A percentile compares a stretch with the other conserved stretches of the same genome.
These are phyloP conservation scores for Threskiornis aethiopicus DNA, from an alignment of 2,797 vertebrate species.

Conservation along the genomic window DNA sequence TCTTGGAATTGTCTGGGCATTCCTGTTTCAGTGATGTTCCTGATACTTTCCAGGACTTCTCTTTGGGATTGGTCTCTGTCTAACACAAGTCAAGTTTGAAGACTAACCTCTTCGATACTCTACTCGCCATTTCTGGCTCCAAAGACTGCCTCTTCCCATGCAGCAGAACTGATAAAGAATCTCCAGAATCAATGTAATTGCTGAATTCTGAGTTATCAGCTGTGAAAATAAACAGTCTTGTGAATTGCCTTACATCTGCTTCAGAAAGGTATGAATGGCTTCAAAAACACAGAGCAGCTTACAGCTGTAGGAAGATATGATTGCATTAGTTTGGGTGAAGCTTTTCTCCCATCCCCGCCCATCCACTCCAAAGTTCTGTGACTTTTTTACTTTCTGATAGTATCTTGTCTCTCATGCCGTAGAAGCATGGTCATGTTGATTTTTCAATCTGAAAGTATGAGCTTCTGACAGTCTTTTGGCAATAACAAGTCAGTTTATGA, in stretches of 20 bases:
- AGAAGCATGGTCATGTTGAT: neutral
- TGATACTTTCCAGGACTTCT: neutral
- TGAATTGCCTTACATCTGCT: neutral
- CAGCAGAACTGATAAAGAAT: neutral
- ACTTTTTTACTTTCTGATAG: neutral
- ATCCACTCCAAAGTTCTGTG: neutral
- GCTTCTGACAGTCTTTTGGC: neutral
- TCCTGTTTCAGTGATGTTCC: neutral
- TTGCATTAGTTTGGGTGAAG: neutral
- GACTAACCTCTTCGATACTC: neutral
- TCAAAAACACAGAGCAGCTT: neutral
- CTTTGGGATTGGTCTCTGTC: neutral
- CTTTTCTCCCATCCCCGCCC: neutral
- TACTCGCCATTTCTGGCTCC: neutral
- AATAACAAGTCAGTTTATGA: neutral
- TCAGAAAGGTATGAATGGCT: neutral
- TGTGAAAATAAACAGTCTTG: neutral
- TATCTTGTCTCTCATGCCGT: neutral
- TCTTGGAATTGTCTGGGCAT: neutral
- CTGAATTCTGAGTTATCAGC: neutral
- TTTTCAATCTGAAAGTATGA: neutral
- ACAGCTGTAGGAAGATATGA: neutral
- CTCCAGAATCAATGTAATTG: neutral
- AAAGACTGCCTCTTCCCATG: neutral
- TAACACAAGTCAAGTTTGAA: neutral